A percentile compares a stretch with the other conserved stretches of the same genome.
phyloP scores from a whole-genome alignment of 1,140 invertebrate genomes.

The Ceratina japonica region DNA sequence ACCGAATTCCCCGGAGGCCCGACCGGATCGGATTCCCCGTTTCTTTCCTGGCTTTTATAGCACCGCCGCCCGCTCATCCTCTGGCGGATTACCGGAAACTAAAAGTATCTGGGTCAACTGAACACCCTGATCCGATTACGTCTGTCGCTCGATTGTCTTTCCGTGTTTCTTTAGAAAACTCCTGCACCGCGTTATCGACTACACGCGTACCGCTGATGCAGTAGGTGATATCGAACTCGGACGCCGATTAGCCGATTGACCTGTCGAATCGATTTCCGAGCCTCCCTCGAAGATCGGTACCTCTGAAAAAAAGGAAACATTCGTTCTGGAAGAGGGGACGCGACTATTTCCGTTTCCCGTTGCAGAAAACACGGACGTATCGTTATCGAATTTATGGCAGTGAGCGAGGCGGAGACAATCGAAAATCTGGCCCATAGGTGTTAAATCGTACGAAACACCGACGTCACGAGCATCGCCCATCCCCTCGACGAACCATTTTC shows the following conservation, averaged over 20 bases:
- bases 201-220: no score
- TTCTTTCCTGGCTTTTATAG: conserved; percentile 43
- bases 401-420: neutral
- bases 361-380: no score
- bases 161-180: neutral
- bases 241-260: neutral
- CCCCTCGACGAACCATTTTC: conserved; percentile 10
- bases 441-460: conserved; percentile 8
- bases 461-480: neutral
- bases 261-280: neutral
- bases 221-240: neutral
- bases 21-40: conserved; percentile 35
- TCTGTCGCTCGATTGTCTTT: neutral
- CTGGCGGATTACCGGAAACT: conserved; percentile 31
- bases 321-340: neutral
- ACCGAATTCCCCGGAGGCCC: conserved; percentile 40
- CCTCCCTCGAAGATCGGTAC: neutral
- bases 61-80: neutral
- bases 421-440: neutral
- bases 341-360: neutral
- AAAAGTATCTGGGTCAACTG: conserved; percentile 44
- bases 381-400: conserved; percentile 8
- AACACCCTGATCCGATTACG: neutral
- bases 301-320: neutral
- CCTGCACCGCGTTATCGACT: neutral